Evolutionary conservation across 1,140 invertebrate genomes (phyloP), one percentile per base, ranked within the genome.

Genomic region (Drosophila orena): DNA sequence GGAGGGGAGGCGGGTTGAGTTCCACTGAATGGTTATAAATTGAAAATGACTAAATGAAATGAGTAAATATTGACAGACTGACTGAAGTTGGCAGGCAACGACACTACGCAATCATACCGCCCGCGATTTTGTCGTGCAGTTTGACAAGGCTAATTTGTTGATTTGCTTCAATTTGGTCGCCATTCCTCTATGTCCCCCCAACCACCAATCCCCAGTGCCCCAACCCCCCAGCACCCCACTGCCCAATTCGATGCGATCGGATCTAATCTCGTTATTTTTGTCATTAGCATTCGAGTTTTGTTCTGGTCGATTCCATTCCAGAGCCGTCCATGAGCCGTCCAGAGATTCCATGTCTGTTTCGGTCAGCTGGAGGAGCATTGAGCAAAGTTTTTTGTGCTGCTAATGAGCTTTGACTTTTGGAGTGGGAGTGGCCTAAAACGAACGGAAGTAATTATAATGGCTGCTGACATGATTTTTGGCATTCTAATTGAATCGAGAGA

Each of bases 31-130:
- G 85, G 77, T 69, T 84, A 89, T 89, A 89, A 89, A 89, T 89
- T 90, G 77, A 89, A 90, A 90, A 69, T 89, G 85, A 90, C 64
- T 89, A 80, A 88, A 88, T 88, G 84, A 88, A 88, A 88, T 89
- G 84, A 70, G 79, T 88, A 88, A 90, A 89, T 89, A 89, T 89
- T 89, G 84, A 89, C 84, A 80, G 78, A 89, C 78, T 90, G 79
- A 79, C 77, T 88, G 65, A 64, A 88, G 77, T 70, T 79, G 69
- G 69, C 74, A 61, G 35, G 20, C 47, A 35, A 17, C 27, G 35
- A 27, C 62, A 52, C 64, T 44, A 27, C 40, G 35, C 38, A 30
- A 30, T 30, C 30, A 10, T 30, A 27, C 50, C 20, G 2, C 43
- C 43, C 27, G 15, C 27, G 24, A 14, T 37, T 24, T 47, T 2